phyloP scores from a whole-genome alignment of 92 coral and sea anemone genomes.

The Porites divaricata region DNA sequence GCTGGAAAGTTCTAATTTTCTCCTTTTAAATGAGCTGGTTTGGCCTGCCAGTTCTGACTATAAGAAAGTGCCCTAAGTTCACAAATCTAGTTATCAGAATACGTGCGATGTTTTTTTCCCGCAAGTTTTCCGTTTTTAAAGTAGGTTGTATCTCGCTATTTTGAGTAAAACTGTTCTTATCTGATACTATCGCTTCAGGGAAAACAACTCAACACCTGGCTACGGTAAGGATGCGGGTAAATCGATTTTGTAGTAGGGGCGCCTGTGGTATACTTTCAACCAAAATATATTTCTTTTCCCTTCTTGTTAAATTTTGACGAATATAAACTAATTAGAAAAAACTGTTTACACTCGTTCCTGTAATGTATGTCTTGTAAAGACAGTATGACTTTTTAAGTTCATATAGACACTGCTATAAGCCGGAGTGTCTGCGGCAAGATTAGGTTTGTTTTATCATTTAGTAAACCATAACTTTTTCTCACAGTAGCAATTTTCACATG shows the following conservation, averaged over 20 bases:
- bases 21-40: too few species aligned
- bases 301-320: too few species aligned
- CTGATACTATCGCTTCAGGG: neutral
- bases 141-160: neutral
- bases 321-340: too few species aligned
- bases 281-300: too few species aligned
- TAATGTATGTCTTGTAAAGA: neutral
- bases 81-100: too few species aligned
- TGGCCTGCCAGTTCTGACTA: too few species aligned
- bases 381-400: neutral
- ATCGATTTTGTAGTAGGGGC: too few species aligned
- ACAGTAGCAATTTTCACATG: slow-evolving; percentile 1
- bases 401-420: slow-evolving; percentile 9
- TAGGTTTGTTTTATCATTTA: neutral
- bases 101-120: too few species aligned
- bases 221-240: neutral
- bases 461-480: slow-evolving; percentile 6
- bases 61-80: too few species aligned
- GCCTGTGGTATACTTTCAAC: too few species aligned
- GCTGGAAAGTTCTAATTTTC: too few species aligned
- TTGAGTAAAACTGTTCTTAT: neutral
- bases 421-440: neutral
- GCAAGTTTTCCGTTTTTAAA: too few species aligned
- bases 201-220: neutral
- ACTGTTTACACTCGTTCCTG: neutral